Percentiles rank a stretch among this genome's conserved stretches.
These are phyloP conservation scores for Cebuella pygmaea DNA, from an alignment of 2,797 vertebrate genomes.

Conservation along the genomic window DNA sequence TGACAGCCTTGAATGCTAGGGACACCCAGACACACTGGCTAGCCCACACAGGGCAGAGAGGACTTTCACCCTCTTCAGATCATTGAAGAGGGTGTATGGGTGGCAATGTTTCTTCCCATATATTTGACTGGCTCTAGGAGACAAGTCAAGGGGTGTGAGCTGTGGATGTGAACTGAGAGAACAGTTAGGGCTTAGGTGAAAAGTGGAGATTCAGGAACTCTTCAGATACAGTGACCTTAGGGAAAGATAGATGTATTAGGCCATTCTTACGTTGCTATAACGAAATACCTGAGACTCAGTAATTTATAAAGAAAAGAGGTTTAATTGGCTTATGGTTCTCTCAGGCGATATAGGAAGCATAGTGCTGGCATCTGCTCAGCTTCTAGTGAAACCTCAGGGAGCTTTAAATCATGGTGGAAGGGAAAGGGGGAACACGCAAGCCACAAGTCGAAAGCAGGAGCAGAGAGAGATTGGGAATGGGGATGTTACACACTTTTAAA, in stretches of 20 bases:
- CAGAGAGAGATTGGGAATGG: neutral
- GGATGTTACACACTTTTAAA: neutral
- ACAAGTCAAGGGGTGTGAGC: neutral
- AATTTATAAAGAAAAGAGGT: neutral
- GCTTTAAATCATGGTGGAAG: neutral
- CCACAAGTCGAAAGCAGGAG: neutral
- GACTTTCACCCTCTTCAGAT: neutral
- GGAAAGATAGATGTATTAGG: neutral
- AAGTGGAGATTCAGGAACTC: neutral
- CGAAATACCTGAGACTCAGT: neutral
- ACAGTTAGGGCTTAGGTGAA: neutral
- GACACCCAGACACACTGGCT: neutral
- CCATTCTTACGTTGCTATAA: neutral
- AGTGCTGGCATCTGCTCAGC: neutral
- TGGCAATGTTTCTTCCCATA: neutral
- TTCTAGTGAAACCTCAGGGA: neutral
- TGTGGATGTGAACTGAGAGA: neutral
- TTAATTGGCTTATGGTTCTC: neutral
- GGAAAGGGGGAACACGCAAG: neutral
- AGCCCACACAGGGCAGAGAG: neutral
- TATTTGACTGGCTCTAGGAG: neutral
- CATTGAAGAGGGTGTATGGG: neutral
- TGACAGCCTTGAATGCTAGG: neutral
- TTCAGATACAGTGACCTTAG: neutral
- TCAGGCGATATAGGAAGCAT: neutral